These are phyloP conservation scores for Drosophila paulistorum DNA, from an alignment of 1,140 invertebrate genomes.

Conservation along the genomic window DNA sequence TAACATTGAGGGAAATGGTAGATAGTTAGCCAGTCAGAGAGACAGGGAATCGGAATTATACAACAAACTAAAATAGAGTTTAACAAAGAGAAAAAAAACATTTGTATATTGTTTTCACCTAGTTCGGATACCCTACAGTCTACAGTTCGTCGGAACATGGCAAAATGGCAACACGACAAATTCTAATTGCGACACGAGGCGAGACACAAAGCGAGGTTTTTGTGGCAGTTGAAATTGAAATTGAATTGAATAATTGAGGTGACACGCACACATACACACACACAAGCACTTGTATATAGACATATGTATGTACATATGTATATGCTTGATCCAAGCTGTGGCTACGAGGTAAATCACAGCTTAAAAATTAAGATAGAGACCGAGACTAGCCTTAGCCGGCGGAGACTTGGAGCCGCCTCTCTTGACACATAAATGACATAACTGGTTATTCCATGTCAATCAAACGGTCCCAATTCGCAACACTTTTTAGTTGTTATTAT, in stretches of 20 bases:
- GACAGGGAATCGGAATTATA: constrained; percentile 2
- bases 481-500: constrained; percentile 28
- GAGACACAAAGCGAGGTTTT: constrained; percentile 26
- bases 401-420: constrained; percentile 46
- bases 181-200: constrained; percentile 69
- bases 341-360: constrained; percentile 31
- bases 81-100: neutral
- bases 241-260: constrained; percentile 42
- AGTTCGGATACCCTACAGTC: neutral
- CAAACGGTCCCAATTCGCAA: constrained; percentile 53
- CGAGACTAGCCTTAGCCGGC: constrained; percentile 51
- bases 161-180: constrained; percentile 63
- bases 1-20: constrained; percentile 11
- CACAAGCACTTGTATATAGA: neutral
- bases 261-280: constrained; percentile 30
- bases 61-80: constrained; percentile 12
- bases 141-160: constrained; percentile 25
- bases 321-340: constrained; percentile 57
- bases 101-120: constrained; percentile 27
- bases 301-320: constrained; percentile 21
- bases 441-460: constrained; percentile 60
- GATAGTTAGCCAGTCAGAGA: neutral
- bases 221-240: constrained; percentile 23
- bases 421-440: constrained; percentile 59
- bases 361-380: constrained; percentile 18